phyloP scores from a whole-genome alignment of 2,888 invertebrate genomes.

The Trachelus tabidus region DNA sequence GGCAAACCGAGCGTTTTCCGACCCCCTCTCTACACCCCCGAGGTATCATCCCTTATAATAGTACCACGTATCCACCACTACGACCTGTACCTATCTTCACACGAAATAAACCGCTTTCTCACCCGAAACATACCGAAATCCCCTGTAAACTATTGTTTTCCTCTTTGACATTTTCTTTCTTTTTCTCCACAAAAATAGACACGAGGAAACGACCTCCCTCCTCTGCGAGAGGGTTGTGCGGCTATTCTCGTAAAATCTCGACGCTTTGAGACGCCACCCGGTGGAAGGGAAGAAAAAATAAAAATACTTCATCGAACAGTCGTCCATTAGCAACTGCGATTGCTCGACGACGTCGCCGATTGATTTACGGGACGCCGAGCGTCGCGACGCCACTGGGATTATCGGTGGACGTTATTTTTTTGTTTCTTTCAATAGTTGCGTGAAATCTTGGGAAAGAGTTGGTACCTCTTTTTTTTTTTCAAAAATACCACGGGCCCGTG shows the following conservation, averaged over 20 bases:
- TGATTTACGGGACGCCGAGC: slow-evolving; percentile 28
- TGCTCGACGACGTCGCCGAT: slow-evolving; percentile 24
- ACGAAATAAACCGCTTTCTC: neutral
- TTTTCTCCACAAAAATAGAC: neutral
- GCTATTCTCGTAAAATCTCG: neutral
- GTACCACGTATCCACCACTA: neutral
- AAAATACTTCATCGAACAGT: neutral
- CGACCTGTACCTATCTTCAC: neutral
- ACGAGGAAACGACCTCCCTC: neutral
- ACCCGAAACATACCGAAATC: neutral
- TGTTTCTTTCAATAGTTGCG: neutral
- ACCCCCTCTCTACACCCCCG: neutral
- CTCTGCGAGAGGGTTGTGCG: neutral
- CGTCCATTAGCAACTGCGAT: slow-evolving; percentile 26
- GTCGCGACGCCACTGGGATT: slow-evolving; percentile 4
- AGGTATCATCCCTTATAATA: neutral
- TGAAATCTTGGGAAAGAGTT: neutral
- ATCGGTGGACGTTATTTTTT: neutral
- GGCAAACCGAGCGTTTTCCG: neutral
- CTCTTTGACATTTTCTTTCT: neutral
- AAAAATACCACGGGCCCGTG: neutral
- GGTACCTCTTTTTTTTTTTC: too few relatives aligned
- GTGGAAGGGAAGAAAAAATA: neutral
- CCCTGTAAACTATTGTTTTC: neutral
- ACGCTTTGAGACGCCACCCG: neutral